Evolutionary conservation across 2,113 vertebrate genomes (phyloP), one percentile per base, ranked within the genome.

Genomic region (Muntiacus reevesi): DNA sequence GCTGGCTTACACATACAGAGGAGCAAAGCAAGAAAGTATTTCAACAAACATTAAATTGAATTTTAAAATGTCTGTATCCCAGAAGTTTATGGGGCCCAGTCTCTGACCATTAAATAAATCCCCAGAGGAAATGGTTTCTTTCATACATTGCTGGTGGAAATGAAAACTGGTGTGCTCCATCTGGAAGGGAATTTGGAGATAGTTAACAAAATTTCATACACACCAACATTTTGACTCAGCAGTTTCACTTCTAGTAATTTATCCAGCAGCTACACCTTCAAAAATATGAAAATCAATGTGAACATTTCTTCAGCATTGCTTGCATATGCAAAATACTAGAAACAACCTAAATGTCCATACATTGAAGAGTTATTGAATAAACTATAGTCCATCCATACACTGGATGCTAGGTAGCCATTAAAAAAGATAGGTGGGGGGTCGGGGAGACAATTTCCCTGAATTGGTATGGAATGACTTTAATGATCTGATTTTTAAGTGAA

Each of bases 391-490:
- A 45, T 45, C 1, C 33, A 17, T 23, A 84, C 12, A 23, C 33
- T 43, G 57, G 28, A 86, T 23, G 12, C 2, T 27, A 25, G 47
- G 15, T 3, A 78, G 7, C 6, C 55, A 16, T 23, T 28, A 19
- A 6, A 64, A 83, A 28, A 16, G 25, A 78, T 43, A 28, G 9
- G 33, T 67, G 64, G 33, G 33, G 33, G 33, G 0, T 0, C 0
- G 36, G 36, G 47, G 16, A 16, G 40, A 19, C 50, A 11, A 23
- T 78, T 45, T 36, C 27, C 45, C 28, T 23, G 0, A 60, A 59
- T 10, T 30, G 4, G 28, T 15, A 47, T 1, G 33, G 45, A 92
- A 12, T 50, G 62, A 28, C 23, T 47, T 90, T 54, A 12, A 33
- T 2, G 8, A 33, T 79, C 17, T 52, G 43, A 59, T 36, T 36